Percentiles rank a stretch among this genome's conserved stretches.
Evolutionary conservation across 2,888 invertebrate genomes (phyloP).

Genomic region (Pycnomerus fuliginosus): DNA sequence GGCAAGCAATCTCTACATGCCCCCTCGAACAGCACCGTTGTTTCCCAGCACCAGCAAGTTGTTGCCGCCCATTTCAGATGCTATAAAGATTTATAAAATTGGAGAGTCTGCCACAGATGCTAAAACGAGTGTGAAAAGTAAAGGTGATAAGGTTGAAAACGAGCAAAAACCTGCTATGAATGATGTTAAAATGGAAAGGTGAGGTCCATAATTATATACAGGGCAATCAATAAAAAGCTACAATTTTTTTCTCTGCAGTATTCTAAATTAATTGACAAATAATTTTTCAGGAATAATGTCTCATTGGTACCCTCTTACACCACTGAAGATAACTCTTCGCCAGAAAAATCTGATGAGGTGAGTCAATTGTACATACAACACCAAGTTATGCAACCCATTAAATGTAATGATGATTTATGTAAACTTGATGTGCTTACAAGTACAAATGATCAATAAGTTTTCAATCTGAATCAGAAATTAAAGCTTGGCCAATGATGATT

Average conservation of each 20-base stretch:
- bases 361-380: too few relatives aligned
- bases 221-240: too few relatives aligned
- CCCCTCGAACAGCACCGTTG: slow-evolving; percentile 36
- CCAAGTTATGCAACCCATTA: too few relatives aligned
- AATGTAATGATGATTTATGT: slow-evolving; percentile 8
- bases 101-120: slow-evolving; percentile 23
- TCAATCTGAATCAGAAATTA: slow-evolving; percentile 48
- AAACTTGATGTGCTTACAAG: background rate
- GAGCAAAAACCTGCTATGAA: slow-evolving; percentile 9
- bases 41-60: slow-evolving; percentile 31
- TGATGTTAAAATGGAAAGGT: too few relatives aligned
- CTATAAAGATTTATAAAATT: slow-evolving; percentile 37
- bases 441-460: slow-evolving; percentile 47
- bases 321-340: too few relatives aligned
- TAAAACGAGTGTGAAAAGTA: slow-evolving; percentile 13
- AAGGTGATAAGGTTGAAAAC: background rate
- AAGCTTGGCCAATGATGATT: slow-evolving; percentile 44
- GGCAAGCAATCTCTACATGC: slow-evolving; percentile 32
- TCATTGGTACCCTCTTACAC: too few relatives aligned
- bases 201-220: too few relatives aligned
- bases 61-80: slow-evolving; percentile 22
- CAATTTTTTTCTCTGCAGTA: too few relatives aligned
- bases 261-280: too few relatives aligned
- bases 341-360: too few relatives aligned
- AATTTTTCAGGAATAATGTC: too few relatives aligned